Evolutionary conservation across 2,113 vertebrate species (phyloP), one percentile per base, ranked within the genome.

Genomic region (Mesoclemmys tuberculata): DNA sequence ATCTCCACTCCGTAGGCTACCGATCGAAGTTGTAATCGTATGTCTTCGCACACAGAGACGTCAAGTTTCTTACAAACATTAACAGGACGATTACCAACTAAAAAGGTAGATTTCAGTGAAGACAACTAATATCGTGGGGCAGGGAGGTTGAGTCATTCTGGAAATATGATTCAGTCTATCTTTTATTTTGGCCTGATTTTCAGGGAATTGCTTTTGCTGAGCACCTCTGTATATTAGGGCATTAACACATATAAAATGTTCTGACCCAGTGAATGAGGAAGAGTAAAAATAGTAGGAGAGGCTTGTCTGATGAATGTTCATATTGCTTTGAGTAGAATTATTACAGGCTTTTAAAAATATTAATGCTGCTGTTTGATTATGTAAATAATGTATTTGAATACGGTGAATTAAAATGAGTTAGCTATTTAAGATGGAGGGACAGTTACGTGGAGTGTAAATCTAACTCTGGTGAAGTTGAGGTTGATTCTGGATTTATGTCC

Each of bases 31-130:
- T 99, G 99, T 99, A 99, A 99, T 98, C 99, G 99, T 98, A 99
- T 99, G 99, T 99, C 99, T 99, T 99, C 99, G 99, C 99, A 99
- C 99, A 99, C 99, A 98, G 99, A 99, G 99, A 99, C 99, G 98
- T 98, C 99, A 99, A 99, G 99, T 99, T 99, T 99, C 99, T 99
- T 99, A 99, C 99, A 99, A 99, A 99, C 99, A 98, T 99, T 99
- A 99, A 99, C 99, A 98, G 99, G 99, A 99, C 99, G 99, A 96
- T 99, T 99, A 98, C 99, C 99, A 98, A 99, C 99, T 97, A 99
- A 99, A 99, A 99, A 99, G 99, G 99, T 99, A 99, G 99, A 99
- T 98, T 97, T 94, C 97, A 97, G 97, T 93, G 95, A 96, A 98
- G 97, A 97, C 96, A 95, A 97, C 94, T 97, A 86, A 88, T 94